Evolutionary conservation across 2,888 invertebrate species (phyloP), one percentile per base, ranked within the genome.

Genomic region (Acrocera orbiculus): DNA sequence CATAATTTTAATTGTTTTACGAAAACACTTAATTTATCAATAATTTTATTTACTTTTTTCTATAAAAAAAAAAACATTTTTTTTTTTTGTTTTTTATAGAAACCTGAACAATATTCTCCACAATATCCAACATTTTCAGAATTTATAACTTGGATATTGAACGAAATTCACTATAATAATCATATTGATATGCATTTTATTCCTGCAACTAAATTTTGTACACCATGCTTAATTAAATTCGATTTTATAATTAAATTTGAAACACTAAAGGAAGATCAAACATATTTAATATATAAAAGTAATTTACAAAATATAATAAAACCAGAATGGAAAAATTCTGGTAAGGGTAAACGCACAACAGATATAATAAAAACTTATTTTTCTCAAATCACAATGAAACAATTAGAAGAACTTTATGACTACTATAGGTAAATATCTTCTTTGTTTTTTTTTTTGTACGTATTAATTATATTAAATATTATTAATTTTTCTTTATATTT

Each of bases 131-230:
- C 78, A 19, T 85, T 85, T 51, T 71, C 77, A 27, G 85, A 85
- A 60, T 86, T 86, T 44, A 75, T 83, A 1, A 63, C 72, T 32
- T 83, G 81, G 63, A 65, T 85, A 13, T 54, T 83, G 40, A 79
- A 81, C 49, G 74, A 77, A 41, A 69, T 73, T 38, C 64, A 62
- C 45, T 48, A 48, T 16, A 53, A 54, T 44, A 66, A 63, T 38
- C 64, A 64, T 5, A 62, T 82, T 43, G 83, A 86, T 53, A 85
- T 85, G 81, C 85, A 85, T 53, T 83, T 83, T 76, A 77, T 80
- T n/a, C 81, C 85, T 0, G 74, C 81, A 45, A 73, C 76, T 1
- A 72, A 72, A 48, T 83, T 85, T 55, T 86, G 85, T 53, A 83
- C 85, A 20, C 85, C 85, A 1, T 85, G 85, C 58, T 73, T 80